Conservation (phyloP, 2,797 vertebrate genomes). For the Decapterus maruadsi region DNA sequence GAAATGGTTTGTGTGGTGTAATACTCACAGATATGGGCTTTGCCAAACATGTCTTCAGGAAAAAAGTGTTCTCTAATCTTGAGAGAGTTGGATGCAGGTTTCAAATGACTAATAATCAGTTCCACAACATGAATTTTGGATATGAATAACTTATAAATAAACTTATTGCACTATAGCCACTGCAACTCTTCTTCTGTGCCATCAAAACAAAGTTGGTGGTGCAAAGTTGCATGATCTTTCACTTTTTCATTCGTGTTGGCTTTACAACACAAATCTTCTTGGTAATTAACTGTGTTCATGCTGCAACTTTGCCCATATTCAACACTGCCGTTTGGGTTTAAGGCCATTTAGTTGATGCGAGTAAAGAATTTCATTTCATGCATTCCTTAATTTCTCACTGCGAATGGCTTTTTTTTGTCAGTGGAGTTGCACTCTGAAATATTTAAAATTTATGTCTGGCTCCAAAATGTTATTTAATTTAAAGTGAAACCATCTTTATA, state of each 20-base stretch:
- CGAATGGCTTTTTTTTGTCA: neutral
- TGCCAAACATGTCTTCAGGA: conserved; percentile 23
- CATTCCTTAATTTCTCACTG: neutral
- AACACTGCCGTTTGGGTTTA: neutral
- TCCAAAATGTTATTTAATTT: neutral
- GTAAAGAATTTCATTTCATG: neutral
- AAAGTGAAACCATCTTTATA: neutral
- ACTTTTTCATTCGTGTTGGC: neutral
- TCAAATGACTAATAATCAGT: neutral
- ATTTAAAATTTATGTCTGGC: neutral
- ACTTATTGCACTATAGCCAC: neutral
- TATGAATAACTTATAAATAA: neutral
- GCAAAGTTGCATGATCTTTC: too few species aligned
- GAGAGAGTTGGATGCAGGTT: conserved; percentile 1
- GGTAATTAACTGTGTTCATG: neutral
- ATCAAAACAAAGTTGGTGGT: neutral
- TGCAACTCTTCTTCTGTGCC: neutral
- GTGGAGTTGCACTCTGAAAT: neutral
- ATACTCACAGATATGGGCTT: conserved; percentile 5
- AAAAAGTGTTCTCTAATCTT: conserved; percentile 16
- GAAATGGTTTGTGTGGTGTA: neutral
- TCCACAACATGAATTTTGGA: conserved; percentile 2
- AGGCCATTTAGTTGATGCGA: neutral
- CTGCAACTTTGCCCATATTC: neutral
- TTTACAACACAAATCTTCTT: neutral